Conservation (phyloP, 2,113 vertebrate species). For the Sinocyclocheilus grahami region DNA sequence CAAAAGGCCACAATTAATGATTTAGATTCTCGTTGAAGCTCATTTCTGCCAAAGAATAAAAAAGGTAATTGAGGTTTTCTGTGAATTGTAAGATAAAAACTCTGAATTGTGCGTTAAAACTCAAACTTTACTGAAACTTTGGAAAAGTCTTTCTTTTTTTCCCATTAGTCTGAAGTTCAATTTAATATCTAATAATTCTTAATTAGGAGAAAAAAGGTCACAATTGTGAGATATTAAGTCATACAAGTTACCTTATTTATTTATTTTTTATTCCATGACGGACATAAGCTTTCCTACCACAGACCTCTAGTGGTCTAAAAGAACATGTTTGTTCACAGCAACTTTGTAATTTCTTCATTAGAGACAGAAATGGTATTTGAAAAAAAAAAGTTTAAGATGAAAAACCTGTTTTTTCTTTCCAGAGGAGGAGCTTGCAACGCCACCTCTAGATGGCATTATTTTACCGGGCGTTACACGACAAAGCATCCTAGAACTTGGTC, state of each 20-base stretch:
- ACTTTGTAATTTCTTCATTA: neutral
- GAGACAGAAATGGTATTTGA: neutral
- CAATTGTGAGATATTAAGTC: too few relatives aligned
- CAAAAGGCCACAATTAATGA: neutral
- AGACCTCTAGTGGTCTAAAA: neutral
- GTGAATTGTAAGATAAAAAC: too few relatives aligned
- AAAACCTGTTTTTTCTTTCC: conserved; percentile 46
- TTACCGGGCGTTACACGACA: conserved; percentile 86
- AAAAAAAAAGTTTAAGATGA: neutral
- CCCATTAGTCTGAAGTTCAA: too few relatives aligned
- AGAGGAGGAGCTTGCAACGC: conserved; percentile 89
- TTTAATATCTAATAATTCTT: too few relatives aligned
- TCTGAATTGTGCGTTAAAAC: too few relatives aligned
- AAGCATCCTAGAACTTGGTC: conserved; percentile 85
- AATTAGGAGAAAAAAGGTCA: too few relatives aligned
- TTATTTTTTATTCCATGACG: too few relatives aligned
- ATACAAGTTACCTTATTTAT: too few relatives aligned
- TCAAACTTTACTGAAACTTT: too few relatives aligned
- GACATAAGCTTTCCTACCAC: neutral
- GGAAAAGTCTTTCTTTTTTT: too few relatives aligned
- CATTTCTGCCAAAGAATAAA: too few relatives aligned
- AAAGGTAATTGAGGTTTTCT: too few relatives aligned
- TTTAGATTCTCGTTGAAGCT: neutral
- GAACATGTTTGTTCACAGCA: neutral
- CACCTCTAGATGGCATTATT: conserved; percentile 90